Conservation (phyloP, 2,113 vertebrate genomes). For the Pavo muticus region DNA sequence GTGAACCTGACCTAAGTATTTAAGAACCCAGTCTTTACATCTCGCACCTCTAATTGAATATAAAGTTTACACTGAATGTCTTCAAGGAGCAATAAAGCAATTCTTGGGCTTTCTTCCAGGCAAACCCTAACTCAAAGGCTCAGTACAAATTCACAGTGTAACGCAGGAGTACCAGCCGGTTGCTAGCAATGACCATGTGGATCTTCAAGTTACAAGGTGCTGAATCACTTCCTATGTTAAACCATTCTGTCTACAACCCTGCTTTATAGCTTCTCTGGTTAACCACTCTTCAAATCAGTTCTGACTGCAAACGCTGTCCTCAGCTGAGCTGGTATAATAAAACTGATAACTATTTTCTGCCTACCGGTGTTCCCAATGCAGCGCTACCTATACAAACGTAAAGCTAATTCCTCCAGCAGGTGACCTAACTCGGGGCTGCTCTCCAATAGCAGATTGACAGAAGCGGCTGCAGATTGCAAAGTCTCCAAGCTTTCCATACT, state of each 20-base stretch:
- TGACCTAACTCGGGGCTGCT: not conserved
- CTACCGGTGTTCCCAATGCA: not conserved
- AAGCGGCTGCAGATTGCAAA: not conserved
- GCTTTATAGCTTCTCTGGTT: not conserved
- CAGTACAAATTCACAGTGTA: not conserved
- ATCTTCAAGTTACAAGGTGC: not conserved
- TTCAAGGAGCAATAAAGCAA: not conserved
- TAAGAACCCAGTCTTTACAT: not conserved
- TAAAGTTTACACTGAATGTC: not conserved
- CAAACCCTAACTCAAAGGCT: slow-evolving; percentile 3
- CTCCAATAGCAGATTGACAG: not conserved
- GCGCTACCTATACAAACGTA: not conserved
- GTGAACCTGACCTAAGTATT: not conserved
- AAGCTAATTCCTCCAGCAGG: not conserved
- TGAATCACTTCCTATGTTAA: not conserved
- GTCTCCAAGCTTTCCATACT: not conserved
- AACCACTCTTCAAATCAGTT: not conserved
- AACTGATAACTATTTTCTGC: not conserved
- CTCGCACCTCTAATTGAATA: not conserved
- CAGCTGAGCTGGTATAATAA: not conserved
- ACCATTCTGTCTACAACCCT: not conserved
- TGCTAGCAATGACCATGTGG: not conserved
- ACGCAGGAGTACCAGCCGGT: not conserved
- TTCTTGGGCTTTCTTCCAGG: not conserved
- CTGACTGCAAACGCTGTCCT: not conserved